Evolutionary conservation across 2,888 invertebrate species (phyloP).

Genomic region (Nephrotoma appendiculata): DNA sequence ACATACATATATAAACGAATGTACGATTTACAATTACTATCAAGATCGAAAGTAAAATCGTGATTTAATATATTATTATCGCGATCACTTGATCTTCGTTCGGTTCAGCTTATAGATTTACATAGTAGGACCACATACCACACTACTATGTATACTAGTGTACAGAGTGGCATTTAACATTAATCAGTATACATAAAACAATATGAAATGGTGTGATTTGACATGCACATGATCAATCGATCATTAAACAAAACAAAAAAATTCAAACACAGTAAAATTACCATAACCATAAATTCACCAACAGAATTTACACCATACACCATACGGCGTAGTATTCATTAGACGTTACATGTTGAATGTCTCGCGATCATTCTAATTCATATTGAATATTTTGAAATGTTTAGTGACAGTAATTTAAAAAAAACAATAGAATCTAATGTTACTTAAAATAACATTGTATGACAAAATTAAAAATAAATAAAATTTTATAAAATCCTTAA

Average conservation of each 20-base stretch:
- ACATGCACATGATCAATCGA: not conserved
- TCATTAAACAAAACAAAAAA: not conserved
- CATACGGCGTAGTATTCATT: not conserved
- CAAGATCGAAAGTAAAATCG: not conserved
- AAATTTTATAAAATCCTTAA: not conserved
- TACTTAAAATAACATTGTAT: not conserved
- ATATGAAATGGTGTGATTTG: not conserved
- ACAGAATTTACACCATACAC: not conserved
- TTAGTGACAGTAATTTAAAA: not conserved
- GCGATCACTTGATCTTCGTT: not conserved
- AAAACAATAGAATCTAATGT: not conserved
- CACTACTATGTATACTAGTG: not conserved
- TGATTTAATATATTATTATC: not conserved
- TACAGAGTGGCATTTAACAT: not conserved
- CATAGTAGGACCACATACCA: not conserved
- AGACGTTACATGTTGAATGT: not conserved
- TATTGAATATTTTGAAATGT: not conserved
- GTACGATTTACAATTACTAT: not conserved
- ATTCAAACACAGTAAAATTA: not conserved
- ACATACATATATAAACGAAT: not conserved
- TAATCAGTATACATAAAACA: not conserved
- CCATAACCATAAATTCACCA: not conserved
- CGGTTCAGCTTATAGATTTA: not conserved
- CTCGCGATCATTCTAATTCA: constrained; percentile 1
- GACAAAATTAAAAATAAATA: not conserved